phyloP scores from a whole-genome alignment of 2,888 invertebrate genomes.

The Serripes groenlandicus region DNA sequence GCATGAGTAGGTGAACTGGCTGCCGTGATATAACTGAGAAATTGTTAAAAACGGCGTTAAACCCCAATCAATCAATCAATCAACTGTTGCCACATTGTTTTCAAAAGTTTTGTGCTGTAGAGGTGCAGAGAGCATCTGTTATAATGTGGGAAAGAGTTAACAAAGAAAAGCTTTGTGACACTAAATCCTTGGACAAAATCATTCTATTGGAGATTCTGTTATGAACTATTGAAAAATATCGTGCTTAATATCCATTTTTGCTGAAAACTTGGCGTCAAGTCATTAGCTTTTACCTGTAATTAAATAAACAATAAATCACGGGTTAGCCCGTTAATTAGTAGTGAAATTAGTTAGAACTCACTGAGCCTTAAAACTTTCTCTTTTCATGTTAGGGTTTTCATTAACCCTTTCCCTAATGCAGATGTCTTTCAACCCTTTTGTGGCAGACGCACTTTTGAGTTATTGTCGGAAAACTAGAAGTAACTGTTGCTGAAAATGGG shows the following conservation, averaged over 20 bases:
- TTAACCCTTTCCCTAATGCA: too few species aligned
- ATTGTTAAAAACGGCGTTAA: background rate
- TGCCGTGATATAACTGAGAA: background rate
- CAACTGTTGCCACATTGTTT: background rate
- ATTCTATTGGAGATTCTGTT: background rate
- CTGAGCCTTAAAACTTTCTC: slow-evolving; percentile 1
- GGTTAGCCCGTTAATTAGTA: background rate
- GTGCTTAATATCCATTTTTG: background rate
- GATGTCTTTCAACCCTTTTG: too few species aligned
- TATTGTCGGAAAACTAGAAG: too few species aligned
- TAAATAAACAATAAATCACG: slow-evolving; percentile 44
- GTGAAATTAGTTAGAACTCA: slow-evolving; percentile 1
- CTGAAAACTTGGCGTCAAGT: slow-evolving; percentile 14
- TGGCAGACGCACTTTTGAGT: too few species aligned
- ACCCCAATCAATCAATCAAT: background rate
- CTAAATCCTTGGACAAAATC: background rate
- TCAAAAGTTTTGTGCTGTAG: background rate
- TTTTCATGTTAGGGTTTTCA: too few species aligned
- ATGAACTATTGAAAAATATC: background rate
- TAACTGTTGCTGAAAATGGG: too few species aligned
- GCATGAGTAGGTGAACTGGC: too few species aligned
- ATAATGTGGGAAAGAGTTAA: slow-evolving; percentile 5
- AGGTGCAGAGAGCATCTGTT: background rate
- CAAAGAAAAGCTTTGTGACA: background rate
- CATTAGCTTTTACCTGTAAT: slow-evolving; percentile 49